Base-by-base conservation (phyloP, 2,113 vertebrate genomes). In the Myocastor coypus region DNA sequence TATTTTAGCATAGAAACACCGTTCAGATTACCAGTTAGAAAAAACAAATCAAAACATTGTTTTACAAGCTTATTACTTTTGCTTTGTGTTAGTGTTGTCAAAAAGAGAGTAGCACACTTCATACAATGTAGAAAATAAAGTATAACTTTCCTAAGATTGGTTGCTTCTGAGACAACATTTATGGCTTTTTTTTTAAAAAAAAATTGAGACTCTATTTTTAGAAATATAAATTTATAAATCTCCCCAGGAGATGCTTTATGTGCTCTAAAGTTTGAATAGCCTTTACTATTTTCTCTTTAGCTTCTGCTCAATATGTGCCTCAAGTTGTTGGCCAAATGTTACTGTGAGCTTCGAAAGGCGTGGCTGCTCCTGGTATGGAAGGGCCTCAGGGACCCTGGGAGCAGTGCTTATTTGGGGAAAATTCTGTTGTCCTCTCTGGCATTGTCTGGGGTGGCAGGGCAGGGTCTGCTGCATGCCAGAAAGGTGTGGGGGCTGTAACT, bases 161-260 rank as follows among this genome's bases (percentile, higher is more conserved):
- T 46, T 69, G n/a, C 64, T 90, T 71, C 68, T 94, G n/a, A 88
- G 95, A 78, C 26, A 63, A 78, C 6, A 11, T 73, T 85, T 86
- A 37, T 42, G 9, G 37, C 30, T 55, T 91, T 95, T 80, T 97
- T 87, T 95, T 87, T 40, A n/a, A n/a, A 81, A 96, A 64, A 16
- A 83, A 92, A 28, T 46, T 8, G 50, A 87, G 69, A 68, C 22
- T 89, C 40, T 42, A 89, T 81, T 93, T 81, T 52, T 8, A 83
- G 63, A 63, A 84, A 40, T 86, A 0, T 57, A 78, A 84, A 85
- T 71, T 84, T 30, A 17, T n/a, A 91, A 83, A 22, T 81, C 19
- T 82, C 26, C 28, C 37, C 34, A n/a, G 37, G 34, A 71, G 28
- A 86, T 0, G 4, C 50, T 69, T 91, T 82, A 52, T 59, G 34